Conservation (phyloP, 2,888 invertebrate species). For the Leptodirus hochenwartii region DNA sequence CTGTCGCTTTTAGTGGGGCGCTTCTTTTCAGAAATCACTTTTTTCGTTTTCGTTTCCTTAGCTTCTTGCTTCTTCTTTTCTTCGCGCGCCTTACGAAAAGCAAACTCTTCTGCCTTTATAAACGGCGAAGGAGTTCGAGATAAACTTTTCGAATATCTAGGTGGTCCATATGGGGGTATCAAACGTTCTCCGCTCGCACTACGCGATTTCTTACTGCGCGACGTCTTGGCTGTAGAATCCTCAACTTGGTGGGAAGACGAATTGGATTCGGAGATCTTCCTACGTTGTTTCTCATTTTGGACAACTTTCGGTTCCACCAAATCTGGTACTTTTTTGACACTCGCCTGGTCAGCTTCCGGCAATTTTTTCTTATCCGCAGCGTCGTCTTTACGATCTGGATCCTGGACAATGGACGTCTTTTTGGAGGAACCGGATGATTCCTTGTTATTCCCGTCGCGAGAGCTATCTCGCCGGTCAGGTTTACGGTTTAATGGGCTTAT, state of each 20-base stretch:
- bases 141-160: conserved; percentile 50
- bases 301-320: conserved; percentile 9
- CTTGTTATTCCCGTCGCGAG: conserved; percentile 19
- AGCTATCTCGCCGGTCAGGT: conserved; percentile 18
- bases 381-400: conserved; percentile 13
- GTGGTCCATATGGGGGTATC: conserved; percentile 26
- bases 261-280: conserved; percentile 16
- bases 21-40: conserved; percentile 24
- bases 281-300: conserved; percentile 14
- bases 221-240: conserved; percentile 17
- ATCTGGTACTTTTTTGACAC: conserved; percentile 8
- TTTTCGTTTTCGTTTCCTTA: conserved; percentile 21
- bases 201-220: conserved; percentile 23
- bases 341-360: conserved; percentile 15
- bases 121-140: conserved; percentile 80
- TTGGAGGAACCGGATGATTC: conserved; percentile 12
- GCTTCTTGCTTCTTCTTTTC: conserved; percentile 4
- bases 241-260: conserved; percentile 13
- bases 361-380: conserved; percentile 24
- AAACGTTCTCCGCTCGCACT: conserved; percentile 22
- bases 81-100: neutral
- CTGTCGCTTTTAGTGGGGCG: no score
- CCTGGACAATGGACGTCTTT: conserved; percentile 17
- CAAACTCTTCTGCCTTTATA: conserved; percentile 47
- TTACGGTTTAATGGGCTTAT: conserved; percentile 22